Evolutionary conservation across 2,797 vertebrate species (phyloP).

Genomic region (Hoplostethus atlanticus): DNA sequence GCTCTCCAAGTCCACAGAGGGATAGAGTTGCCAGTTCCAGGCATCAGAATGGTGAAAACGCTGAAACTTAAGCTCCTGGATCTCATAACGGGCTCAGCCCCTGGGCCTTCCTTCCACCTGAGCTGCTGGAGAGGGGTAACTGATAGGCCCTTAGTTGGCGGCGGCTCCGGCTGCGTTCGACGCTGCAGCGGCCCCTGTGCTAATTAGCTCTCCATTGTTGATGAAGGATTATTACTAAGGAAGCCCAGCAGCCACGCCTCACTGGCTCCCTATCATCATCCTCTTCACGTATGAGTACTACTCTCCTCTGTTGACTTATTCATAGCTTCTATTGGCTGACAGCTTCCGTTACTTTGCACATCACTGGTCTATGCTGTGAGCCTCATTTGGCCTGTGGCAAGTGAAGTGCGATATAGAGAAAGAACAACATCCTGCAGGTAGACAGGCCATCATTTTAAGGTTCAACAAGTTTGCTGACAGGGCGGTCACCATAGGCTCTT

Average conservation of each 20-base stretch:
- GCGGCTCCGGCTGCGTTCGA: slow-evolving; percentile 57
- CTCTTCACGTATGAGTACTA: slow-evolving; percentile 70
- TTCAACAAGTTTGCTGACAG: slow-evolving; percentile 53
- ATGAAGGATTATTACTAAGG: slow-evolving; percentile 72
- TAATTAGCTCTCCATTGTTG: slow-evolving; percentile 84
- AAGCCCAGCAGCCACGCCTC: slow-evolving; percentile 59
- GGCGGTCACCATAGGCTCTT: slow-evolving; percentile 20
- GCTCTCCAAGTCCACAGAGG: slow-evolving; percentile 72
- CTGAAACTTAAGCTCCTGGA: slow-evolving; percentile 84
- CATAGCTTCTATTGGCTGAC: slow-evolving; percentile 54
- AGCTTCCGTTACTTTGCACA: slow-evolving; percentile 63
- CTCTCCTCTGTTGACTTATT: slow-evolving; percentile 75
- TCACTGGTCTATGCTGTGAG: slow-evolving; percentile 9
- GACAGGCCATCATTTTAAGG: slow-evolving; percentile 48
- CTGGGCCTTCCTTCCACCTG: slow-evolving; percentile 77
- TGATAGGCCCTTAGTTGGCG: slow-evolving; percentile 75
- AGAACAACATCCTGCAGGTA: slow-evolving; percentile 23
- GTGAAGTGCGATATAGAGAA: background rate
- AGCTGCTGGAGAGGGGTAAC: slow-evolving; percentile 81
- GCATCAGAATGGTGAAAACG: slow-evolving; percentile 84
- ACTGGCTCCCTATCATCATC: slow-evolving; percentile 60
- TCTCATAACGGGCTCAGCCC: slow-evolving; percentile 81
- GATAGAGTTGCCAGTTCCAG: slow-evolving; percentile 82
- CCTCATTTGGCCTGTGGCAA: background rate
- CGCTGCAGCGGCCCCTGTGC: slow-evolving; percentile 55